Evolutionary conservation across 2,888 invertebrate species (phyloP), one percentile per base, ranked within the genome.

Genomic region (Synanthedon formicaeformis): DNA sequence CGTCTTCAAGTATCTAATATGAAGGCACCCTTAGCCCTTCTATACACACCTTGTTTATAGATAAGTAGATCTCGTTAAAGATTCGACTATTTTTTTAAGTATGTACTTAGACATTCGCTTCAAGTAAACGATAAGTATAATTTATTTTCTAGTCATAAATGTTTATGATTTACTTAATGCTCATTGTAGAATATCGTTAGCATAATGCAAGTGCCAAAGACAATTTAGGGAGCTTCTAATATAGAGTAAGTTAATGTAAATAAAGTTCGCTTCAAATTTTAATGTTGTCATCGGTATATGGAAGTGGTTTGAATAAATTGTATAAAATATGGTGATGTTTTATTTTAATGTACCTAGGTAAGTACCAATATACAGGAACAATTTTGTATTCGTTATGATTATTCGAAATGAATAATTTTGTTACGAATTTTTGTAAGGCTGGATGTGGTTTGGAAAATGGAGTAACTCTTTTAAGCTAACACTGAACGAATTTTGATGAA

Each of bases 191-290:
- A 23, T 23, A 23, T 23, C 23, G 23, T 23, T 23, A 23, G 23
- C 23, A 65, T 74, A 79, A 80, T 69, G 69, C 70, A 83, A 84
- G 84, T 85, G 85, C 84, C 85, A 85, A 85, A 79, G 69, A 74
- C 73, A 74, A 76, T 72, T 76, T 78, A 82, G 82, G 80, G 79
- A 83, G 81, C 79, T 83, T 84, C 67, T 81, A 78, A 56, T 58
- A 23, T 23, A 23, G 23, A 23, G 58, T 78, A 81, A 77, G 74
- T 73, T 69, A 51, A 60, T 78, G 75, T 75, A 78, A 70, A 79
- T 72, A 77, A 66, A 58, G 69, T 65, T 67, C 61, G 79, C 82
- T 83, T 82, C 69, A 41, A 41, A 69, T 66, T 73, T 72, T 67
- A 71, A 73, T 80, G 76, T 76, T 78, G 75, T 80, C 72, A 67